phyloP scores from a whole-genome alignment of 2,113 vertebrate genomes.

The Menura novaehollandiae region DNA sequence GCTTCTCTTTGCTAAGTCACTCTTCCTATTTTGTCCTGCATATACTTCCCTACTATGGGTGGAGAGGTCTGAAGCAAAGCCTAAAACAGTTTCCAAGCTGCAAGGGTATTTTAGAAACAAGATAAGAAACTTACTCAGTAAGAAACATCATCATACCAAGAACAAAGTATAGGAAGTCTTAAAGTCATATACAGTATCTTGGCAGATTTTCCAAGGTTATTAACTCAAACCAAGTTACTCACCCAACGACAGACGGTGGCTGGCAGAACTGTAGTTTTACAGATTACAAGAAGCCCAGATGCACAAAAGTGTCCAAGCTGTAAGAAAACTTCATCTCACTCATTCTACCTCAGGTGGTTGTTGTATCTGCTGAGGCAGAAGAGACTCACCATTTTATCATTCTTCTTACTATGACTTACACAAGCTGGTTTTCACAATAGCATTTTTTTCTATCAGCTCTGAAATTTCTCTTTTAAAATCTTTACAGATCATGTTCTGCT shows the following conservation, averaged over 20 bases:
- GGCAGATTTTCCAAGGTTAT: background rate
- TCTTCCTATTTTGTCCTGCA: background rate
- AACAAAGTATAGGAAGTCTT: background rate
- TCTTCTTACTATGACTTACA: background rate
- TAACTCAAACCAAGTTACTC: background rate
- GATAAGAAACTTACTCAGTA: background rate
- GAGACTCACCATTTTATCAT: background rate
- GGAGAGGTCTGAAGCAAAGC: background rate
- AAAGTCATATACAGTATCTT: background rate
- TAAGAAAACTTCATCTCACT: background rate
- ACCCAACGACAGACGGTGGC: background rate
- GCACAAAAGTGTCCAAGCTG: background rate
- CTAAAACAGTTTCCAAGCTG: background rate
- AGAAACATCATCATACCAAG: background rate
- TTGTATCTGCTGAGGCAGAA: background rate
- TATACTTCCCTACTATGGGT: accelerated
- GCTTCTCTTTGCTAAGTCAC: background rate
- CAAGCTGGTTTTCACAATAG: background rate
- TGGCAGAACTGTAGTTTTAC: background rate
- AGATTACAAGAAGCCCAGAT: background rate
- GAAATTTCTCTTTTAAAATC: background rate
- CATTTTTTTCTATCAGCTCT: background rate
- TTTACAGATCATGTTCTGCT: background rate
- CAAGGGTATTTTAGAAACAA: background rate
- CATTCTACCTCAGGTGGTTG: background rate